Evolutionary conservation across 2,797 vertebrate species (phyloP).

Genomic region (Lacerta agilis): DNA sequence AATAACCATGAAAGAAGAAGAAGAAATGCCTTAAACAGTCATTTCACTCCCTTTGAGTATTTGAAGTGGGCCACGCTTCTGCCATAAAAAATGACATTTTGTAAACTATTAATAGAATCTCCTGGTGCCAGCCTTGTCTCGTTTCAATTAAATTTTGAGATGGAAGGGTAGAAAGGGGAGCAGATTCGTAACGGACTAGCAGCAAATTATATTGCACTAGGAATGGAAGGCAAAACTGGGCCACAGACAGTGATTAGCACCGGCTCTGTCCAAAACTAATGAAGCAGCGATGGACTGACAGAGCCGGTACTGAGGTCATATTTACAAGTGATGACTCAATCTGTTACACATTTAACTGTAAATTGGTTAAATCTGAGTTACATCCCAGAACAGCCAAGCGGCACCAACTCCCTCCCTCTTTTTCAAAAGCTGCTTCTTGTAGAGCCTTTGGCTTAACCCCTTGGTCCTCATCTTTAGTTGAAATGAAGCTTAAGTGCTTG

Average conservation of each 20-base stretch:
- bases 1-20: constrained; percentile 31
- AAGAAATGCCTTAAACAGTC: constrained; percentile 10
- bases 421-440: no score
- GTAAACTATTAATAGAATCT: constrained; percentile 43
- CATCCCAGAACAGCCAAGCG: no score
- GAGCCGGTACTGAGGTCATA: not conserved
- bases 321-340: not conserved
- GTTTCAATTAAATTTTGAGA: constrained; percentile 57
- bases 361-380: no score
- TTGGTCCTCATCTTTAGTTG: no score
- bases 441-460: no score
- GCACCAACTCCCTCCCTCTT: no score
- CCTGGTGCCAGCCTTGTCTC: constrained; percentile 13
- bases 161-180: constrained; percentile 30
- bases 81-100: constrained; percentile 47
- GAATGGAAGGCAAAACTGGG: not conserved
- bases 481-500: no score
- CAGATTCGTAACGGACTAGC: not conserved
- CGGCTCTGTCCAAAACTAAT: not conserved
- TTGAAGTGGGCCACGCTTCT: constrained; percentile 49
- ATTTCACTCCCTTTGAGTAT: constrained; percentile 3
- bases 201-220: constrained; percentile 10
- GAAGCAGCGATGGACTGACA: not conserved
- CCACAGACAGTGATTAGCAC: not conserved
- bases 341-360: not conserved